A percentile compares a stretch with the other conserved stretches of the same genome.
Evolutionary conservation across 2,888 invertebrate species (phyloP).

Genomic region (Apamea monoglypha): DNA sequence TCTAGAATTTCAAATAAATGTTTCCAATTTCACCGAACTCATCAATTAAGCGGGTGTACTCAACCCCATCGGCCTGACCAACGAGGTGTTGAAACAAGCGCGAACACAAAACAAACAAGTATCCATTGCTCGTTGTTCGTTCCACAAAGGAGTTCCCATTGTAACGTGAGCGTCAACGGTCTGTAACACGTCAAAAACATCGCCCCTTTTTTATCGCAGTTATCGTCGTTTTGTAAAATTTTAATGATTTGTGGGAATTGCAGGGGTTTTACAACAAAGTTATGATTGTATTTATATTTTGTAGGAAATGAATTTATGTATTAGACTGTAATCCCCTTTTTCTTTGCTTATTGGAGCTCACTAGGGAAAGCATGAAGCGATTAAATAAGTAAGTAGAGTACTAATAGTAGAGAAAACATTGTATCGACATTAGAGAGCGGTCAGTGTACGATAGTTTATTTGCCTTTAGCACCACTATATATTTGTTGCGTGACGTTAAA

Average conservation of each 20-base stretch:
- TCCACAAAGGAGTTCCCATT: slow-evolving; percentile 36
- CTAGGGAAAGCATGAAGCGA: slow-evolving; percentile 23
- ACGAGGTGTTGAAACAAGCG: slow-evolving; percentile 54
- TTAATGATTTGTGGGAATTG: slow-evolving; percentile 40
- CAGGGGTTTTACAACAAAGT: slow-evolving; percentile 17
- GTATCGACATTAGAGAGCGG: neutral
- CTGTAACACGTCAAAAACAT: slow-evolving; percentile 13
- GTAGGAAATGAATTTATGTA: slow-evolving; percentile 20
- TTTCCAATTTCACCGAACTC: slow-evolving; percentile 43
- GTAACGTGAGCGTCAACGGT: slow-evolving; percentile 38
- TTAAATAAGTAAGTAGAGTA: slow-evolving; percentile 3
- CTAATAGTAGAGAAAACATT: neutral
- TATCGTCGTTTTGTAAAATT: slow-evolving; percentile 43
- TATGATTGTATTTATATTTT: slow-evolving; percentile 7
- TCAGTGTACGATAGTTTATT: neutral
- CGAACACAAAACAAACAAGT: slow-evolving; percentile 47
- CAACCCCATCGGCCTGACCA: slow-evolving; percentile 40
- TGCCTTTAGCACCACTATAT: neutral
- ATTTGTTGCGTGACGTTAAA: neutral
- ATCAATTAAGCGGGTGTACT: slow-evolving; percentile 57
- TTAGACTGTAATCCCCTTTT: slow-evolving; percentile 6
- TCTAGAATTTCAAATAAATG: slow-evolving; percentile 16
- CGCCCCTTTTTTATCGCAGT: slow-evolving; percentile 14
- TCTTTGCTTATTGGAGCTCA: slow-evolving; percentile 12
- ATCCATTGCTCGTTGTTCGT: slow-evolving; percentile 48